Percentiles rank a stretch among this genome's conserved stretches.
Conservation (phyloP, 1,140 invertebrate genomes). For the Apis cerana region DNA sequence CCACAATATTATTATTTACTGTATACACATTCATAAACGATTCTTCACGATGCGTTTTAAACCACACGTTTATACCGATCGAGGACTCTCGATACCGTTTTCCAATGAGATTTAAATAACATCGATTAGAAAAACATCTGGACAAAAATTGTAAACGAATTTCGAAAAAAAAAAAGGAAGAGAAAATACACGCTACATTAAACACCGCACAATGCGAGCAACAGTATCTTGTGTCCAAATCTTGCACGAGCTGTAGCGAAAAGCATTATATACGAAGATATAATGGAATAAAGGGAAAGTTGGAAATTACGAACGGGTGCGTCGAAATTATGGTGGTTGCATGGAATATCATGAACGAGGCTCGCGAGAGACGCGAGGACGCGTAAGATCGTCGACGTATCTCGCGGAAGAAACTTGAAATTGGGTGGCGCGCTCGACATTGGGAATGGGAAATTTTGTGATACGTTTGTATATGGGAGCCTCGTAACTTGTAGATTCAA, state of each 20-base stretch:
- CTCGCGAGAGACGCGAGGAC: conserved; percentile 38
- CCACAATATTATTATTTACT: too few relatives aligned
- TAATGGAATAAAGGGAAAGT: conserved; percentile 12
- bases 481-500: too few relatives aligned
- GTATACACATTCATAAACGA: too few relatives aligned
- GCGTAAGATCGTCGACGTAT: conserved; percentile 30
- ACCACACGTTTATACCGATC: too few relatives aligned
- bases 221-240: not conserved
- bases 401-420: conserved; percentile 2
- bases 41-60: too few relatives aligned
- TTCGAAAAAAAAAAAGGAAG: not conserved
- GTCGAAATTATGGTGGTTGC: conserved; percentile 64
- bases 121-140: not conserved
- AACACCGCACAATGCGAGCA: not conserved
- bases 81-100: too few relatives aligned
- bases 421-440: too few relatives aligned
- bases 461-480: not conserved
- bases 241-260: not conserved
- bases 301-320: conserved; percentile 44
- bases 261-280: conserved; percentile 47
- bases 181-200: conserved; percentile 12
- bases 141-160: conserved; percentile 6
- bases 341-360: conserved; percentile 50
- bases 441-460: not conserved
- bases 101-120: too few relatives aligned